These are phyloP conservation scores for Syritta pipiens DNA, from an alignment of 2,888 invertebrate species.

Conservation along the genomic window DNA sequence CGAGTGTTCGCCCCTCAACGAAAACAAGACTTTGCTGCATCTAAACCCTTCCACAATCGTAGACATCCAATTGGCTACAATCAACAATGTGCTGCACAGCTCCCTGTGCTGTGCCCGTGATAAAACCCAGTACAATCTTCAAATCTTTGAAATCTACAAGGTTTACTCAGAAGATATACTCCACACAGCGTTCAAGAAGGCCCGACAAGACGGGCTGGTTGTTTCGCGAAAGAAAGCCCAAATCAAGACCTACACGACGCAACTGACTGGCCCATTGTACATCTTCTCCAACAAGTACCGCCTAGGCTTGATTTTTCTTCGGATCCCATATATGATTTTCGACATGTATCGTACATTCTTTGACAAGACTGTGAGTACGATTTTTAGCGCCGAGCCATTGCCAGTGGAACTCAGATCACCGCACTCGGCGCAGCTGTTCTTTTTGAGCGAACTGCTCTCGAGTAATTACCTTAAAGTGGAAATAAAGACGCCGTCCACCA, in stretches of 20 bases:
- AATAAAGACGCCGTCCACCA: conserved; percentile 75
- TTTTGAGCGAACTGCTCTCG: conserved; percentile 80
- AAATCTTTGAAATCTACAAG: conserved; percentile 86
- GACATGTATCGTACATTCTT: conserved; percentile 72
- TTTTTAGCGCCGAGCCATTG: conserved; percentile 52
- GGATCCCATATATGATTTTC: conserved; percentile 73
- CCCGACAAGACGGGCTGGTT: conserved; percentile 83
- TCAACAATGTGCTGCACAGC: conserved; percentile 82
- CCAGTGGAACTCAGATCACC: conserved; percentile 77
- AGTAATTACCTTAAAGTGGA: conserved; percentile 73
- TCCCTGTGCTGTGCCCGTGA: conserved; percentile 83
- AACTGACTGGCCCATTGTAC: conserved; percentile 76
- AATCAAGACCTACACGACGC: conserved; percentile 42
- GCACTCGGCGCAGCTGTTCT: conserved; percentile 80
- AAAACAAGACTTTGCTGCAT: conserved; percentile 72
- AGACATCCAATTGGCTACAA: conserved; percentile 73
- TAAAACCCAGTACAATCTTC: conserved; percentile 83
- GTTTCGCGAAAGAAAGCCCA: conserved; percentile 80
- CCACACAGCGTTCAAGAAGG: conserved; percentile 82
- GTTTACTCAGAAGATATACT: conserved; percentile 85
- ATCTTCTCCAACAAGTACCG: conserved; percentile 79
- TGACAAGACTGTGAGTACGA: conserved; percentile 62
- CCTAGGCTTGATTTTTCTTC: conserved; percentile 74
- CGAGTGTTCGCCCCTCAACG: conserved; percentile 72
- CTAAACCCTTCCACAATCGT: conserved; percentile 73